Percentiles rank a stretch among this genome's conserved stretches.
Evolutionary conservation across 2,888 invertebrate genomes (phyloP).

Genomic region (Teleogryllus oceanicus): DNA sequence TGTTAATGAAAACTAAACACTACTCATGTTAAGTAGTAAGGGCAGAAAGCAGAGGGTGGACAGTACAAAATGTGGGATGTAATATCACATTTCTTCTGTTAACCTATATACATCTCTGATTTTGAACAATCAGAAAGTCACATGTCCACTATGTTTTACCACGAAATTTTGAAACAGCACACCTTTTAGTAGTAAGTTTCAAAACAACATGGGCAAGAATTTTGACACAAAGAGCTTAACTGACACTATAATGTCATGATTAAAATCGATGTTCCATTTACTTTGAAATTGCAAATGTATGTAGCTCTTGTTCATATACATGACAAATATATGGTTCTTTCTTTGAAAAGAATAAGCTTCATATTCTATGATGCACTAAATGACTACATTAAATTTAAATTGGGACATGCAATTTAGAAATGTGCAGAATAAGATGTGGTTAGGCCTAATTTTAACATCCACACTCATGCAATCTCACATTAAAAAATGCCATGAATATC

Average conservation of each 20-base stretch:
- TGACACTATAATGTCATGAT: no score
- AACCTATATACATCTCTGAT: background rate
- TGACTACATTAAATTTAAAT: conserved; percentile 11
- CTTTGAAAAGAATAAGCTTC: background rate
- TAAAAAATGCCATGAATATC: background rate
- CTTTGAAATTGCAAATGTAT: background rate
- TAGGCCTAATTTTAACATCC: conserved; percentile 20
- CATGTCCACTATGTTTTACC: background rate
- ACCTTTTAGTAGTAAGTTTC: no score
- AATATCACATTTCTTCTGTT: background rate
- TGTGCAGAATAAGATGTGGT: conserved; percentile 21
- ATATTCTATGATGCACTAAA: conserved; percentile 2
- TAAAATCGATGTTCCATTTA: background rate
- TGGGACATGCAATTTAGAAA: conserved; percentile 22
- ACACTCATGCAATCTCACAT: background rate
- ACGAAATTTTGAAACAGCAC: background rate
- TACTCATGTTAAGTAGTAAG: conserved; percentile 6
- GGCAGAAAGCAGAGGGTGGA: conserved; percentile 9
- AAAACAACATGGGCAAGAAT: no score
- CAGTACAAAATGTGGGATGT: background rate
- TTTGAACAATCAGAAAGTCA: background rate
- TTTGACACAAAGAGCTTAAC: no score
- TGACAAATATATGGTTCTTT: background rate
- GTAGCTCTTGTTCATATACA: background rate
- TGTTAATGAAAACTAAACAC: conserved; percentile 18